These are phyloP conservation scores for Perdita meconis DNA, from an alignment of 2,888 invertebrate genomes.

Conservation along the genomic window DNA sequence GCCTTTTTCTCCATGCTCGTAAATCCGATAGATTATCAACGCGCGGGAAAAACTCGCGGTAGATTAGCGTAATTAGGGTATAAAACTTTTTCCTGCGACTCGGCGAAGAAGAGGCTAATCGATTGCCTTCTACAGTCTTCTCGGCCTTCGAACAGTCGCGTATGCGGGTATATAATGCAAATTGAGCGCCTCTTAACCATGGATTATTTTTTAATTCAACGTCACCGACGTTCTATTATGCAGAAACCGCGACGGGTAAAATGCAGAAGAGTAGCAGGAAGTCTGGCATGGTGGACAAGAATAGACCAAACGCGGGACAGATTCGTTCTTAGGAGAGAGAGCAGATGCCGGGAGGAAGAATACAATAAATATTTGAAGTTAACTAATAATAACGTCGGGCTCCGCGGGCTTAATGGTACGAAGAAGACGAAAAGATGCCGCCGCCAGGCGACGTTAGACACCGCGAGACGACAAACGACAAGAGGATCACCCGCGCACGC, in stretches of 20 bases:
- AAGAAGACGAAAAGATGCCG: conserved; percentile 71
- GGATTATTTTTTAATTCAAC: background rate
- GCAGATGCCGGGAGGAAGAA: conserved; percentile 60
- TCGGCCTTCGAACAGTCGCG: too few species aligned
- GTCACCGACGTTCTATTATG: background rate
- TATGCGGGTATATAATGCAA: background rate
- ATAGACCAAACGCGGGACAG: conserved; percentile 58
- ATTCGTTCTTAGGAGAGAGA: conserved; percentile 38
- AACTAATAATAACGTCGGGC: conserved; percentile 81
- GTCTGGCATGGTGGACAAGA: conserved; percentile 50
- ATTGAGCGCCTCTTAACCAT: too few species aligned
- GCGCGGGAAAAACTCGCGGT: conserved; percentile 27
- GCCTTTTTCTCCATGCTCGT: conserved; percentile 30
- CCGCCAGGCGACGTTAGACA: conserved; percentile 49
- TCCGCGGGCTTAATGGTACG: conserved; percentile 69
- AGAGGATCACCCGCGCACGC: conserved; percentile 62
- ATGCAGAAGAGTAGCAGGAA: conserved; percentile 21
- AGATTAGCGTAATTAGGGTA: conserved; percentile 44
- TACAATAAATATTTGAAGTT: conserved; percentile 81
- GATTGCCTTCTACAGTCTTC: background rate
- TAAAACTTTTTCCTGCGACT: conserved; percentile 8
- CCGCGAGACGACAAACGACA: conserved; percentile 45
- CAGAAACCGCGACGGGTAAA: background rate
- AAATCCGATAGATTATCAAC: conserved; percentile 44
- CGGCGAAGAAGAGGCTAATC: background rate